A percentile compares a stretch with the other conserved stretches of the same genome.
Evolutionary conservation across 2,888 invertebrate genomes (phyloP).

Genomic region (Nomada fucata): DNA sequence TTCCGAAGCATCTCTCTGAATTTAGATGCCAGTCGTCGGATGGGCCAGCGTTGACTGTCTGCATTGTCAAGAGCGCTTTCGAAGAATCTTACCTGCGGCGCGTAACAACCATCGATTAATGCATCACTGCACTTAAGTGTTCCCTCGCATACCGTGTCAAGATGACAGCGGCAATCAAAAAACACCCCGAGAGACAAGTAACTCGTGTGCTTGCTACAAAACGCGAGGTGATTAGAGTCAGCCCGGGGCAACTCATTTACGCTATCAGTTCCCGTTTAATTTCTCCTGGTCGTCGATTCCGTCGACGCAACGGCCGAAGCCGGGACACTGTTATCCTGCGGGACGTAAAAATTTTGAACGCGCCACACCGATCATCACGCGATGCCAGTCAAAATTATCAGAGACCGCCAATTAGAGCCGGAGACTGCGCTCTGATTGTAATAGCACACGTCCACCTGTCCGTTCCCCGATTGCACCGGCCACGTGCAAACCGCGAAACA

Average conservation of each 20-base stretch:
- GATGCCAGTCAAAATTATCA: conserved; percentile 24
- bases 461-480: background rate
- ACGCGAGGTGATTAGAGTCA: conserved; percentile 8
- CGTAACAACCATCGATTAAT: background rate
- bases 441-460: conserved; percentile 26
- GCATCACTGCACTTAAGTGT: background rate
- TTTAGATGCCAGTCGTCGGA: background rate
- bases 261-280: conserved; percentile 7
- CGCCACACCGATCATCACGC: conserved; percentile 30
- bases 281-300: conserved; percentile 2
- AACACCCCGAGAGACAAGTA: background rate
- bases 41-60: background rate
- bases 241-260: conserved; percentile 22
- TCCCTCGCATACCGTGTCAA: background rate
- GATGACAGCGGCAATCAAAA: conserved; percentile 17
- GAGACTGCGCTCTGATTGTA: conserved; percentile 26
- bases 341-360: conserved; percentile 4
- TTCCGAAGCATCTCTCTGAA: background rate
- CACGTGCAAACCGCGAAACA: conserved; percentile 17
- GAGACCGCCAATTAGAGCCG: conserved; percentile 40
- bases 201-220: background rate
- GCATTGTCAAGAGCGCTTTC: background rate
- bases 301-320: conserved; percentile 7
- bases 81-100: background rate
- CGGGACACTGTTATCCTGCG: background rate